Percentiles rank a stretch among this genome's conserved stretches.
Evolutionary conservation across 2,113 vertebrate species (phyloP).

Genomic region (Malaclemys terrapin): DNA sequence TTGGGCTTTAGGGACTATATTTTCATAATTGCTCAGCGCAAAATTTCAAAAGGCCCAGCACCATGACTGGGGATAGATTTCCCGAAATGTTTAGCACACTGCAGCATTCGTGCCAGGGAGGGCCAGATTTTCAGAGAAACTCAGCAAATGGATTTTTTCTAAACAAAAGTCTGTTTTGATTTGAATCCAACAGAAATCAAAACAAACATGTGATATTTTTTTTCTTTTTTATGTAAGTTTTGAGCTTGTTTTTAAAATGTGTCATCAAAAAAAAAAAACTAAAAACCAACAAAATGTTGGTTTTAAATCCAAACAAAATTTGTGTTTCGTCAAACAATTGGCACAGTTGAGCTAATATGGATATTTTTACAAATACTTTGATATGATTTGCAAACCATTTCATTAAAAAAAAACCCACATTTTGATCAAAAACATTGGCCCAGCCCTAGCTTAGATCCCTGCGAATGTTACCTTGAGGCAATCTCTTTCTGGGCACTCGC

Average conservation of each 20-base stretch:
- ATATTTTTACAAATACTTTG: neutral
- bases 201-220: neutral
- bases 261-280: neutral
- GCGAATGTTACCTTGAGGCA: accelerated
- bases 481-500: neutral
- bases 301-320: neutral
- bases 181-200: neutral
- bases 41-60: neutral
- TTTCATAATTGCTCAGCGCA: neutral
- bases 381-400: neutral
- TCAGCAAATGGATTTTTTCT: neutral
- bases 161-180: neutral
- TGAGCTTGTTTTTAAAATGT: neutral
- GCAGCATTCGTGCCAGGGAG: neutral
- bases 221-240: neutral
- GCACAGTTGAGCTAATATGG: neutral
- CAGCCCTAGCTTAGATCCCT: neutral
- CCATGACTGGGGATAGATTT: neutral
- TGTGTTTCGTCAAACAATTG: neutral
- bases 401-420: neutral
- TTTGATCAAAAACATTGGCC: neutral
- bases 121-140: neutral
- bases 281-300: neutral
- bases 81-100: neutral
- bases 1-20: too few relatives aligned